Base-by-base conservation (phyloP, 2,888 invertebrate genomes). In the Pterostichus niger region DNA sequence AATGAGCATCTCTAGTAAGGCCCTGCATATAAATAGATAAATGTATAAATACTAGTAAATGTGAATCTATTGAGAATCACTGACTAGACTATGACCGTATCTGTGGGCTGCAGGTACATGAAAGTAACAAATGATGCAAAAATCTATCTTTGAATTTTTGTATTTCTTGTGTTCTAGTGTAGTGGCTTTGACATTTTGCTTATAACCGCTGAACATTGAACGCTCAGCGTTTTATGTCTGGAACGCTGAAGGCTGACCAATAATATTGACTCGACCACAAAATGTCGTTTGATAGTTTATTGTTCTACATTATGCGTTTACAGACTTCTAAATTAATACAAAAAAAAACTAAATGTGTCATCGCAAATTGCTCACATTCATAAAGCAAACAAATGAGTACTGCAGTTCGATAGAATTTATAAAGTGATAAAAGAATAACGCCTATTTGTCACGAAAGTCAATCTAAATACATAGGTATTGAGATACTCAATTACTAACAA, bases 81-180 rank as follows among this genome's bases (percentile, higher is more conserved):
- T 40, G 40, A 1, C 11, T 49, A 49, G 6, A 49, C 56, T 15
- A 10, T 13, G 17, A 17, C 17, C 15, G n/a, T 52, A 52, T 13
- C 56, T 44, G n/a, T 35, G 64, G n/a, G n/a, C 33, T 71, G 40
- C 68, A 71, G 68, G 68, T 71, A 71, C 68, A 71, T 71, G 68
- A 71, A 71, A 71, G 44, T 71, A 71, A 71, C 68, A 71, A 71
- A 71, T 71, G 68, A 71, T 71, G 68, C 68, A 71, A 71, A 40
- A 71, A 71, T 71, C 68, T 71, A 71, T 71, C 68, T 71, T 15
- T 7, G 10, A 40, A 71, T 44, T 71, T 71, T 71, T 71, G 68
- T 71, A 71, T 71, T 71, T 71, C 68, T 71, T 64, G 33, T 64
- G 64, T 64, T 71, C 40, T 24, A n/a, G n/a, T n/a, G n/a, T 56